Evolutionary conservation across 2,888 invertebrate species (phyloP).

Genomic region (Vandiemenella viatica): DNA sequence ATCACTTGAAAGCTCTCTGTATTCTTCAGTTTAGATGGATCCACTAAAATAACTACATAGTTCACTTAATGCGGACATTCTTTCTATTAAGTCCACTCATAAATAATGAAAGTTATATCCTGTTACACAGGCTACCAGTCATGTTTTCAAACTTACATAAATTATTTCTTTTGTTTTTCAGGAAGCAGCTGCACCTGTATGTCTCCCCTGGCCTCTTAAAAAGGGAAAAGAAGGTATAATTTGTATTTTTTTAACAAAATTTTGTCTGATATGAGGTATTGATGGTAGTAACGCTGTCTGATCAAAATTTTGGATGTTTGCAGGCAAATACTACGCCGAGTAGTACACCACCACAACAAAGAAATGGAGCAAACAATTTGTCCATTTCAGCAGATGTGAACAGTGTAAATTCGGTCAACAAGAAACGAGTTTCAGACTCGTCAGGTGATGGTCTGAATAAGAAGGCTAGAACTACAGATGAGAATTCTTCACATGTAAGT

Average conservation of each 20-base stretch:
- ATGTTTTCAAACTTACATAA: no score
- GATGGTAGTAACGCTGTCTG: no score
- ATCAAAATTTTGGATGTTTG: no score
- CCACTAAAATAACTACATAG: no score
- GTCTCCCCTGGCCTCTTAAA: slow-evolving; percentile 52
- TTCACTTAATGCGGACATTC: no score
- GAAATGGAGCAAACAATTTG: slow-evolving; percentile 11
- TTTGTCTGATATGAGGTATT: no score
- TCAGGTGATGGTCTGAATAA: slow-evolving; percentile 17
- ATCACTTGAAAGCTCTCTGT: no score
- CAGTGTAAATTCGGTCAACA: slow-evolving; percentile 17
- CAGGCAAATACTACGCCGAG: no score
- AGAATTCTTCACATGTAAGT: slow-evolving; percentile 14
- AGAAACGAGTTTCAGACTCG: slow-evolving; percentile 21
- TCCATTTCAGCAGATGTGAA: background rate
- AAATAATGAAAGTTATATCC: no score
- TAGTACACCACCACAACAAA: slow-evolving; percentile 9
- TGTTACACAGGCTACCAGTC: no score
- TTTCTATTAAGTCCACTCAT: no score
- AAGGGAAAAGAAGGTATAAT: slow-evolving; percentile 48
- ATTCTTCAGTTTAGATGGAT: no score
- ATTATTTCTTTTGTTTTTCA: slow-evolving; percentile 12
- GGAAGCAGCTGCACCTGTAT: slow-evolving; percentile 60
- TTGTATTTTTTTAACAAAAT: background rate
- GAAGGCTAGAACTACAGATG: slow-evolving; percentile 18